Percentiles rank a stretch among this genome's conserved stretches.
These are phyloP conservation scores for Drosophila prosaltans DNA, from an alignment of 1,140 invertebrate species.

Conservation along the genomic window DNA sequence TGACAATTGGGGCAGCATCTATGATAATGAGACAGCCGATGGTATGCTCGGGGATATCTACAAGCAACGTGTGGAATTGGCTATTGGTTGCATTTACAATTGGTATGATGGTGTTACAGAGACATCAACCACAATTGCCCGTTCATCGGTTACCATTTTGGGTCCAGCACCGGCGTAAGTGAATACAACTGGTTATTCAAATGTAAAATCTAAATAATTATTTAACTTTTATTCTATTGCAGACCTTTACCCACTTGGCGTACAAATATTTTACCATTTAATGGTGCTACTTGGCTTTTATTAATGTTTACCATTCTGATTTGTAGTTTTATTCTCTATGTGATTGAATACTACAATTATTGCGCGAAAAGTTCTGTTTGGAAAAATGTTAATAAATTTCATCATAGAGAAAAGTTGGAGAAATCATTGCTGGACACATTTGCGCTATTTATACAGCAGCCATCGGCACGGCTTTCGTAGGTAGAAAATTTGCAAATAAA, in stretches of 20 bases:
- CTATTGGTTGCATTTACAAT: constrained; percentile 80
- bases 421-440: constrained; percentile 69
- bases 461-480: constrained; percentile 56
- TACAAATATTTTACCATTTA: constrained; percentile 68
- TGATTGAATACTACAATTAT: constrained; percentile 48
- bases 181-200: too few relatives aligned
- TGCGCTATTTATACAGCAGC: constrained; percentile 78
- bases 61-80: constrained; percentile 71
- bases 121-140: constrained; percentile 66
- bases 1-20: constrained; percentile 77
- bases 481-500: not conserved
- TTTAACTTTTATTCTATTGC: not conserved
- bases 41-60: constrained; percentile 74
- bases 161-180: constrained; percentile 71
- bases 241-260: constrained; percentile 68
- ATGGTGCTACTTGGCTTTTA: constrained; percentile 58
- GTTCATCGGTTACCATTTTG: constrained; percentile 73
- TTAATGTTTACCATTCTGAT: constrained; percentile 47
- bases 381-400: not conserved
- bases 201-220: too few relatives aligned
- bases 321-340: constrained; percentile 57
- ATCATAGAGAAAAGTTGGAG: constrained; percentile 45
- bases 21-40: constrained; percentile 67
- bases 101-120: constrained; percentile 78
- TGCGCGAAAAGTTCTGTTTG: not conserved